phyloP scores from a whole-genome alignment of 2,888 invertebrate genomes.

The Drosophila kuntzei region DNA sequence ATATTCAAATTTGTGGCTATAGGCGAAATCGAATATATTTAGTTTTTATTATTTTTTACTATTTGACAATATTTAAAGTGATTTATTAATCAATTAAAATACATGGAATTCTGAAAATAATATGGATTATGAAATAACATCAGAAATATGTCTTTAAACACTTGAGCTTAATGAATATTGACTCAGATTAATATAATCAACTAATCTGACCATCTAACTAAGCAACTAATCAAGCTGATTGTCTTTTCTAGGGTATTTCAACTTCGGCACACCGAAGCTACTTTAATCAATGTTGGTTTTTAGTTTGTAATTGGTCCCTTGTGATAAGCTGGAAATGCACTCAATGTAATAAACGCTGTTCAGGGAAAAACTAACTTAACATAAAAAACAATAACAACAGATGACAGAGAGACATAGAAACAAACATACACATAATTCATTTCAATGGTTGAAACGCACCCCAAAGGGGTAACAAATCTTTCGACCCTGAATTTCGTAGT shows the following conservation, averaged over 20 bases:
- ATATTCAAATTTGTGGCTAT: too few species aligned
- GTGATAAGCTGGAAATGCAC: constrained; percentile 12
- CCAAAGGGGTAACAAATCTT: constrained; percentile 18
- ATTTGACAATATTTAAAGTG: too few species aligned
- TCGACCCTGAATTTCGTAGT: constrained; percentile 20
- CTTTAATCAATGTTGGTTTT: constrained; percentile 1
- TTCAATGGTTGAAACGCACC: constrained; percentile 7
- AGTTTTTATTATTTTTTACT: too few species aligned
- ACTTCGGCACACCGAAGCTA: not conserved
- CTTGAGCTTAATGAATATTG: too few species aligned
- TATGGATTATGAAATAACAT: too few species aligned
- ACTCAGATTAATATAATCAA: not conserved
- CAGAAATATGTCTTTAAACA: too few species aligned
- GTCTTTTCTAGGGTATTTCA: not conserved
- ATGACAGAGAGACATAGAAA: constrained; percentile 9
- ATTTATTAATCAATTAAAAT: too few species aligned
- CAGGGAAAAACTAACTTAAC: constrained; percentile 28
- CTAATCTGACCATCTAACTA: not conserved
- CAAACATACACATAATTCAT: not conserved
- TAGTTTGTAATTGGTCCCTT: constrained; percentile 31
- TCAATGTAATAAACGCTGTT: constrained; percentile 21
- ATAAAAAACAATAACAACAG: constrained; percentile 13
- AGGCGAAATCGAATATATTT: too few species aligned
- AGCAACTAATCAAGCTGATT: too few species aligned
- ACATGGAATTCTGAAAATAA: too few species aligned